These are phyloP conservation scores for Helleia helle DNA, from an alignment of 2,888 invertebrate genomes.

Conservation along the genomic window DNA sequence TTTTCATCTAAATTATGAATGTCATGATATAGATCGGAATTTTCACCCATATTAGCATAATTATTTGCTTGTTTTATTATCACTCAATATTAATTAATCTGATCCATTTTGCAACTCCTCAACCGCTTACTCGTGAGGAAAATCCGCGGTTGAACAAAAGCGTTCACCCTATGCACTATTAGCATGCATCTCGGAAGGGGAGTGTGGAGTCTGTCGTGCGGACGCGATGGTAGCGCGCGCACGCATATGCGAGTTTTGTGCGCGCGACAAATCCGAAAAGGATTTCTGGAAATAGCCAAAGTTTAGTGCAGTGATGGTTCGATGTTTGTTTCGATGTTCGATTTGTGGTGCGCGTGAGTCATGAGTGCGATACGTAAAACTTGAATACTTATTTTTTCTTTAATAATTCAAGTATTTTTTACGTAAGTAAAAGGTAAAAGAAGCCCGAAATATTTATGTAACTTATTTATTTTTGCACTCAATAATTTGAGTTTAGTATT, in stretches of 20 bases:
- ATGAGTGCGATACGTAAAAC: slow-evolving; percentile 24
- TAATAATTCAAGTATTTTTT: too few relatives aligned
- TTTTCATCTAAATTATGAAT: too few relatives aligned
- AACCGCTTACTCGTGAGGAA: slow-evolving; percentile 9
- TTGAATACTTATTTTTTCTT: background rate
- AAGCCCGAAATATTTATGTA: too few relatives aligned
- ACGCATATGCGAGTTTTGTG: slow-evolving; percentile 46
- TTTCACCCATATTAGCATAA: too few relatives aligned
- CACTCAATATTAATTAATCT: too few relatives aligned
- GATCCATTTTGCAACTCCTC: too few relatives aligned
- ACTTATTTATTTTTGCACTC: too few relatives aligned
- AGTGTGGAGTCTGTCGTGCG: slow-evolving; percentile 52
- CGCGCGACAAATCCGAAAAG: slow-evolving; percentile 26
- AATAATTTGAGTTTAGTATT: too few relatives aligned
- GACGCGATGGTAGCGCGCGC: slow-evolving; percentile 62
- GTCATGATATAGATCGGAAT: too few relatives aligned
- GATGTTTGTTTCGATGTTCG: slow-evolving; percentile 59
- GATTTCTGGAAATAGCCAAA: slow-evolving; percentile 6
- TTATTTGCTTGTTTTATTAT: too few relatives aligned
- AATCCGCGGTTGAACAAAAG: slow-evolving; percentile 16
- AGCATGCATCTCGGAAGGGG: slow-evolving; percentile 69
- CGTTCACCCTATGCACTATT: slow-evolving; percentile 35
- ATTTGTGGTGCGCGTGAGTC: slow-evolving; percentile 53
- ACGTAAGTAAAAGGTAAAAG: too few relatives aligned
- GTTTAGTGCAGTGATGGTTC: slow-evolving; percentile 33